Evolutionary conservation across 1,140 invertebrate species (phyloP).

Genomic region (Lepidurus couesii): DNA sequence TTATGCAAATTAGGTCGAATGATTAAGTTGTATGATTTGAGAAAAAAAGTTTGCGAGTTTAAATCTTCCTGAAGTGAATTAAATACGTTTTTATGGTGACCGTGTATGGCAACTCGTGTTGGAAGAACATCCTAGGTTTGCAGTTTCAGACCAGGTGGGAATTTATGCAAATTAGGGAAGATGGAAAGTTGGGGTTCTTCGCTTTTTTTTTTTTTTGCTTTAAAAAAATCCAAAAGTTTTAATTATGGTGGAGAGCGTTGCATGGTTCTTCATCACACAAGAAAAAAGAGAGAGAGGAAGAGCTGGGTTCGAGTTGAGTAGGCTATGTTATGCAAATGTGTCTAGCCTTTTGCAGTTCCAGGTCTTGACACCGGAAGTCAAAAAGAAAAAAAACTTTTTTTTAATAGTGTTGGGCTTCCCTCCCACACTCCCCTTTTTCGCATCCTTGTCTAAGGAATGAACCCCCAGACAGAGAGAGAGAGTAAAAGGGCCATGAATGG

Average conservation of each 20-base stretch:
- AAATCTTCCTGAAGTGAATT: background rate
- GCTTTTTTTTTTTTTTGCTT: background rate
- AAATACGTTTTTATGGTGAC: background rate
- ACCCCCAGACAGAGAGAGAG: background rate
- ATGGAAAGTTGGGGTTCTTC: background rate
- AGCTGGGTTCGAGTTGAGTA: background rate
- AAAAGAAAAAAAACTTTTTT: background rate
- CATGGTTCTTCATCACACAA: background rate
- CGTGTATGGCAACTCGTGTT: background rate
- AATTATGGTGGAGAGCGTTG: background rate
- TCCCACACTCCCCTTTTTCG: slow-evolving; percentile 2
- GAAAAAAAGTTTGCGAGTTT: background rate
- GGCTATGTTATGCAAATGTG: slow-evolving; percentile 6
- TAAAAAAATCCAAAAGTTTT: background rate
- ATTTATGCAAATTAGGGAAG: background rate
- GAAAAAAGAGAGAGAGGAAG: background rate
- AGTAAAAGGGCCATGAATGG: background rate
- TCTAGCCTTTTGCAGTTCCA: slow-evolving; percentile 7
- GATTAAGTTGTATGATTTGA: background rate
- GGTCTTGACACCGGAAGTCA: slow-evolving; percentile 13
- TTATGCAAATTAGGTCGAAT: background rate
- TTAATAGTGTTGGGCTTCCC: background rate
- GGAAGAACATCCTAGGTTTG: background rate
- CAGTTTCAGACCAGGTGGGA: background rate
- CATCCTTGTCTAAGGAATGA: background rate